These are phyloP conservation scores for Notospermus geniculatus DNA, from an alignment of 1,140 invertebrate species.

Conservation along the genomic window DNA sequence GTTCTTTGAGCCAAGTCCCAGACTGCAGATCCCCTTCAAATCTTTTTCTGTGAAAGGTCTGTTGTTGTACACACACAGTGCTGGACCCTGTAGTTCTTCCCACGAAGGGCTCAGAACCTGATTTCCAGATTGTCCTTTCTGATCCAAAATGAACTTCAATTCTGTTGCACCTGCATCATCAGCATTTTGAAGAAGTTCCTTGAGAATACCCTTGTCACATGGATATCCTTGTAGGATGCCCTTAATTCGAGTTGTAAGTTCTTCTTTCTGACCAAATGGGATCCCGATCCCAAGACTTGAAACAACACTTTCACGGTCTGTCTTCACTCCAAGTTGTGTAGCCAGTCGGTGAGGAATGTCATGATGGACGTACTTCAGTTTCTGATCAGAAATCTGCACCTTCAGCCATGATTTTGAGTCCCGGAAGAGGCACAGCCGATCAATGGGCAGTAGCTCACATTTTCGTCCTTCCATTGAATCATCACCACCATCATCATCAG, in stretches of 20 bases:
- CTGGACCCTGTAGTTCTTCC: slow-evolving; percentile 31
- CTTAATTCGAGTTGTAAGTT: slow-evolving; percentile 32
- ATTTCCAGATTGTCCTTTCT: slow-evolving; percentile 21
- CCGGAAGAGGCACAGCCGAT: too few relatives aligned
- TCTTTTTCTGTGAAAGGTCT: slow-evolving; percentile 33
- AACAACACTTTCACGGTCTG: too few relatives aligned
- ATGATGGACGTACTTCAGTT: too few relatives aligned
- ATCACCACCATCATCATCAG: too few relatives aligned
- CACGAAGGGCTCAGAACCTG: slow-evolving; percentile 27
- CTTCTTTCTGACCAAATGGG: slow-evolving; percentile 39
- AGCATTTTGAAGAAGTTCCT: slow-evolving; percentile 55
- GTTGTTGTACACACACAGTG: slow-evolving; percentile 37
- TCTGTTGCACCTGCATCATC: slow-evolving; percentile 46
- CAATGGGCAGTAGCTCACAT: too few relatives aligned
- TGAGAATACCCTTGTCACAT: slow-evolving; percentile 32
- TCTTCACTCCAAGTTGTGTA: too few relatives aligned
- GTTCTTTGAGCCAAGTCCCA: slow-evolving; percentile 34
- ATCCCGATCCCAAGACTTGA: too few relatives aligned
- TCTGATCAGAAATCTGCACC: too few relatives aligned
- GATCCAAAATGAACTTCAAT: slow-evolving; percentile 35
- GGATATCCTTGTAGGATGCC: slow-evolving; percentile 35
- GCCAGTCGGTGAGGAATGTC: too few relatives aligned
- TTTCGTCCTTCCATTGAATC: too few relatives aligned
- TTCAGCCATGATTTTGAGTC: too few relatives aligned
- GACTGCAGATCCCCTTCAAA: slow-evolving; percentile 33